Base-by-base conservation (phyloP, 1,140 invertebrate genomes). In the Lordiphosa mommai region DNA sequence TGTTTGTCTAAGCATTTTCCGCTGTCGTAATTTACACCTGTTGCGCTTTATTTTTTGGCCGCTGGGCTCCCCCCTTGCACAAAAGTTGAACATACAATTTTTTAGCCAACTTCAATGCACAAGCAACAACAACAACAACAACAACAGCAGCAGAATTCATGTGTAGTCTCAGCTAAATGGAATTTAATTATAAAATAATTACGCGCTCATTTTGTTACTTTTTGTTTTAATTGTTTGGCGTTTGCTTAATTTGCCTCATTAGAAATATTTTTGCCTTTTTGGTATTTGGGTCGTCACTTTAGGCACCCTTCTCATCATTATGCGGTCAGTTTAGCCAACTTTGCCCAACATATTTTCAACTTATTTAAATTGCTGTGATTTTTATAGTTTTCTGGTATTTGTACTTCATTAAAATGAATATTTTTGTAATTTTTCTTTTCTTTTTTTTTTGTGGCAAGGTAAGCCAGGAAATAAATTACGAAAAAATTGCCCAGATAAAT, bases 101-200 rank as follows among this genome's bases (percentile, higher is more conserved):
- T 63, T 27, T 37, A 43, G 65, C 58, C 61, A 66, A 61, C 37
- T 56, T 33, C 40, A 23, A 23, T 23, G 20, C 20, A 23, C 20
- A 23, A 23, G 20, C 20, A 23, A 6, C 20, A 3, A 2, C 1
- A 5, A 5, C 5, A 23, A 4, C 17, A 20, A 20, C 20, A 23
- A 23, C 20, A 23, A 23, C 20, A 30, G 33, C 10, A 49, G 16
- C 13, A 40, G 12, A 53, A 38, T 57, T 37, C 55, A 48, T 40
- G 72, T 41, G 38, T 57, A 57, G 69, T 60, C 69, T 69, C 58
- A 51, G 70, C 79, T 82, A 80, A 80, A 80, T 67, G 76, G 76
- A 80, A 76, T 80, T 82, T 80, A 80, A 80, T 80, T 80, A 80
- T 67, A 82, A 80, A 71, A 80, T 80, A 80, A 80, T 80, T 80